These are phyloP conservation scores for Sphaerophoria rueppellii DNA, from an alignment of 2,888 invertebrate species.

Conservation along the genomic window DNA sequence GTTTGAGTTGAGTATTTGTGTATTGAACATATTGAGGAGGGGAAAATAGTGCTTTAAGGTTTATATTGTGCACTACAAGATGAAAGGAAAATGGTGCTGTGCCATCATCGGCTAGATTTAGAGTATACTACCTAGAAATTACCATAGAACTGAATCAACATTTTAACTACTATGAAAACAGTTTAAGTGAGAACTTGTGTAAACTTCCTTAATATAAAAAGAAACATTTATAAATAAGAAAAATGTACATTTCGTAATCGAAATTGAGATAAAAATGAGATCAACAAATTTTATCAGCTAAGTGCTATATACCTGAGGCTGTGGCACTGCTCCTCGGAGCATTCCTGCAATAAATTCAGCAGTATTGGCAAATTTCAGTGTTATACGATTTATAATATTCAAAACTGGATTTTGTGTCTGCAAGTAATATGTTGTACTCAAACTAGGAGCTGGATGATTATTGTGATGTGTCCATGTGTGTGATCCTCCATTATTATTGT, in stretches of 20 bases:
- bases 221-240: too few relatives aligned
- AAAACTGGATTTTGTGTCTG: constrained; percentile 75
- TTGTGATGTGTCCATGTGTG: constrained; percentile 46
- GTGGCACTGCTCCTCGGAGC: constrained; percentile 69
- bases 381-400: constrained; percentile 74
- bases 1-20: neutral
- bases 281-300: neutral
- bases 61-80: neutral
- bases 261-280: too few relatives aligned
- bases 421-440: constrained; percentile 61
- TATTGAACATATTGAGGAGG: constrained; percentile 38
- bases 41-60: neutral
- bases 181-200: too few relatives aligned
- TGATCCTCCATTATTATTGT: constrained; percentile 27
- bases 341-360: constrained; percentile 75
- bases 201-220: too few relatives aligned
- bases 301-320: constrained; percentile 49
- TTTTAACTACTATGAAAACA: too few relatives aligned
- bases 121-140: too few relatives aligned
- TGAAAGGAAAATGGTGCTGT: neutral
- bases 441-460: constrained; percentile 45
- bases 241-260: too few relatives aligned
- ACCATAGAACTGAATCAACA: too few relatives aligned
- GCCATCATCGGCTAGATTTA: neutral
- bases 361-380: constrained; percentile 74